Base-by-base conservation (phyloP, 2,113 vertebrate genomes). In the Festucalex cinctus region DNA sequence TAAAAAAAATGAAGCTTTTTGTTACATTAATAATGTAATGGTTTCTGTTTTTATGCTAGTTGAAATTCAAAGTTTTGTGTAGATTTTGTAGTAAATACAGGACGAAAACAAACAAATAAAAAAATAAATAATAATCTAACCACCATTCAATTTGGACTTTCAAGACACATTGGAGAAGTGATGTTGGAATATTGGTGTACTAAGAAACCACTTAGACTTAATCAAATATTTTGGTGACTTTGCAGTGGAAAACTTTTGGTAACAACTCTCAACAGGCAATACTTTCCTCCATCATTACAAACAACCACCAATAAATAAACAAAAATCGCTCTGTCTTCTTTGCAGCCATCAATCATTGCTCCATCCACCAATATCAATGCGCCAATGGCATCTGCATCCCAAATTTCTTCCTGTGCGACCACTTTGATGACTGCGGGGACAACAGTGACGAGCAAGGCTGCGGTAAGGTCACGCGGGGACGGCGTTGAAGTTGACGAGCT, bases 381-480 rank as follows among this genome's bases (percentile, higher is more conserved):
- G 28, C 70, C 2, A 91, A 91, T 66, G 90, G 91, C 44, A 78
- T 73, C 79, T 92, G 91, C 44, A 72, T 92, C 22, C 79, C 79
- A 7, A 19, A 54, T 9, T 6, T 79, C 28, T 88, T 91, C 51
- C 73, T 90, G 49, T 92, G 91, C 41, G 89, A 92, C 82, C 89
- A 91, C 85, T 88, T 77, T 78, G 69, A 92, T 19, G 90, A 92
- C 80, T 92, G 91, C 59, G 91, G 88, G 32, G 91, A 91, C 74
- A 66, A 72, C 72, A 92, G 89, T 20, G 91, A 92, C 68, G 91
- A 92, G 66, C 66, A 88, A 54, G 82, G 39, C 83, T 92, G 91
- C 70, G 84, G 91, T 92, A 75, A 84, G 83, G 41, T 13, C 8
- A 70, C 17, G 48, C 7, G 46, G 9, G 32, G 9, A 20, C 8